These are phyloP conservation scores for Psylliodes chrysocephalus DNA, from an alignment of 2,888 invertebrate species.

Conservation along the genomic window DNA sequence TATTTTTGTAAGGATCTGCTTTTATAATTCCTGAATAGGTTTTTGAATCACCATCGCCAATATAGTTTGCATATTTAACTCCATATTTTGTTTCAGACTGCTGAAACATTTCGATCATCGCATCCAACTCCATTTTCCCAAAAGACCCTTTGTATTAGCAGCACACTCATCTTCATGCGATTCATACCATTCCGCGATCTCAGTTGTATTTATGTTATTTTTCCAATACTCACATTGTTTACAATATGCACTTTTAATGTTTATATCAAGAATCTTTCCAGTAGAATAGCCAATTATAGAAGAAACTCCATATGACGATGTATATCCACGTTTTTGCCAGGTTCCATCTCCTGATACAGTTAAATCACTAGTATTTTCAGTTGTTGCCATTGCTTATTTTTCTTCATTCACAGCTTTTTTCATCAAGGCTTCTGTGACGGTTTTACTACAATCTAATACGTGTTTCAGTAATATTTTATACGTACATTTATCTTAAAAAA, in stretches of 20 bases:
- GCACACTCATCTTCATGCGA: neutral
- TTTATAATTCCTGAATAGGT: conserved; percentile 43
- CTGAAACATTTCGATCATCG: conserved; percentile 42
- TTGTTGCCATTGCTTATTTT: neutral
- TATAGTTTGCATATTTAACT: conserved; percentile 41
- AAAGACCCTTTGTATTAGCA: conserved; percentile 6
- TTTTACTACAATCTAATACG: neutral
- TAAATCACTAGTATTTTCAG: neutral
- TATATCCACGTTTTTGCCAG: neutral
- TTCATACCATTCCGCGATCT: neutral
- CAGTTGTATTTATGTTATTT: neutral
- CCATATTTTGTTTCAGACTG: conserved; percentile 32
- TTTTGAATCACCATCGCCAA: conserved; percentile 47
- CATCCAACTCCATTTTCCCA: conserved; percentile 47
- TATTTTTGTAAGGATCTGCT: conserved; percentile 39
- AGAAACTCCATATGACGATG: neutral
- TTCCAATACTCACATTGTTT: neutral
- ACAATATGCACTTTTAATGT: neutral
- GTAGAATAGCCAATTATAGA: conserved; percentile 1
- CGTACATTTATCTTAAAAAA: neutral
- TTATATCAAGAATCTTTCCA: neutral
- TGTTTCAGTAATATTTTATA: neutral
- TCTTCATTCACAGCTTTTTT: neutral
- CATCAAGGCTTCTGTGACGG: neutral
- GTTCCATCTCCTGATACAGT: conserved; percentile 5